These are phyloP conservation scores for Melitaea athalia DNA, from an alignment of 2,888 invertebrate genomes.

Conservation along the genomic window DNA sequence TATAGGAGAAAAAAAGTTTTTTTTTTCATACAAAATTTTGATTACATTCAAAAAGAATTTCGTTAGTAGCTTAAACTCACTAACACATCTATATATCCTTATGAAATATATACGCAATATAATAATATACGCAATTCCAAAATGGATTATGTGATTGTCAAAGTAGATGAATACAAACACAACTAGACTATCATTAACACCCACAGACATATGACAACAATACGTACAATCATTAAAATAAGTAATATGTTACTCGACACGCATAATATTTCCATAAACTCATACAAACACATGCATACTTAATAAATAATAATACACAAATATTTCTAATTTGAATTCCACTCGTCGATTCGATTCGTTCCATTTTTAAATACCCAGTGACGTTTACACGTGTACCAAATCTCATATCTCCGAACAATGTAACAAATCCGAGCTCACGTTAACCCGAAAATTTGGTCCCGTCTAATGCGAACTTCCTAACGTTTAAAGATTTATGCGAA, in stretches of 20 bases:
- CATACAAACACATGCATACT: not conserved
- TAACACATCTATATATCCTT: not conserved
- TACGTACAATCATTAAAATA: too few species aligned
- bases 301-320: not conserved
- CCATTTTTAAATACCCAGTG: conserved; percentile 10
- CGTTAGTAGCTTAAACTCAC: not conserved
- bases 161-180: too few species aligned
- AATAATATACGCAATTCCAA: not conserved
- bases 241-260: too few species aligned
- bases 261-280: not conserved
- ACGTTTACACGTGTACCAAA: conserved; percentile 18
- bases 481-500: conserved; percentile 51
- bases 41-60: not conserved
- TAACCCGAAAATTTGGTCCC: conserved; percentile 36
- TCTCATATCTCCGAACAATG: conserved; percentile 19
- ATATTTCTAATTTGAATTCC: too few species aligned
- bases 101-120: too few species aligned
- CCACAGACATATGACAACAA: too few species aligned
- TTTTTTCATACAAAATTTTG: too few species aligned
- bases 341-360: not conserved
- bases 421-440: conserved; percentile 24
- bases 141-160: too few species aligned
- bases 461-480: conserved; percentile 41
- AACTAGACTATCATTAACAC: too few species aligned
- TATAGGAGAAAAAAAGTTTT: too few species aligned